Base-by-base conservation (phyloP, 2,797 vertebrate genomes). In the Cyprinella venusta region DNA sequence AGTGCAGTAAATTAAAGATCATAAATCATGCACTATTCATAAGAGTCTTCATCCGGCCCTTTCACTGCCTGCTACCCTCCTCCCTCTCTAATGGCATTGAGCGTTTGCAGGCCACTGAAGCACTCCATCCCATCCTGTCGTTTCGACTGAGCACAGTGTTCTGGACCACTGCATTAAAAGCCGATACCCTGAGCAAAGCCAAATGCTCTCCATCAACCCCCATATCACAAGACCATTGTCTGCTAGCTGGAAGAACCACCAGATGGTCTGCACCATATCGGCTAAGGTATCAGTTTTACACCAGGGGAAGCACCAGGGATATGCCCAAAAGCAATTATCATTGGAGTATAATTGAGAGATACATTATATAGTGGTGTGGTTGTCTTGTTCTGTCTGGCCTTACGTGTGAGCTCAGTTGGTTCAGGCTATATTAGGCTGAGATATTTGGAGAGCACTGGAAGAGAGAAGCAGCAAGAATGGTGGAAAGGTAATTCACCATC, bases 181-280 rank as follows among this genome's bases (percentile, higher is more conserved):
- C 87, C 30, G 87, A 84, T 88, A 89, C 84, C 78, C 86, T 72
- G 64, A 78, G 87, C 88, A 87, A 74, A 79, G 84, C 82, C 90
- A 90, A 88, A 84, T 87, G 83, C 84, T 89, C 78, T 86, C 71
- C 86, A 77, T 83, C 79, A 84, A 79, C 83, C 79, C 85, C 74
- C 87, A 85, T 86, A 83, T 88, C 85, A 87, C 54, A 26, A 69
- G 68, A 84, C 81, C 83, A 86, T 88, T 89, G 88, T 90, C 82
- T 87, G 78, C 68, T 48, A 70, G 78, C 68, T 48, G 67, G 79
- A 84, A 67, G 79, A 86, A 82, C 82, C 84, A 85, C 78, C 90
- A 90, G 90, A 90, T 90, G 90, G 90, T 88, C 87, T 86, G 86
- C 87, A 85, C 82, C 90, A 87, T 88, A 90, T 86, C 83, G 82